phyloP scores from a whole-genome alignment of 2,113 vertebrate species.

The Tetrao urogallus region DNA sequence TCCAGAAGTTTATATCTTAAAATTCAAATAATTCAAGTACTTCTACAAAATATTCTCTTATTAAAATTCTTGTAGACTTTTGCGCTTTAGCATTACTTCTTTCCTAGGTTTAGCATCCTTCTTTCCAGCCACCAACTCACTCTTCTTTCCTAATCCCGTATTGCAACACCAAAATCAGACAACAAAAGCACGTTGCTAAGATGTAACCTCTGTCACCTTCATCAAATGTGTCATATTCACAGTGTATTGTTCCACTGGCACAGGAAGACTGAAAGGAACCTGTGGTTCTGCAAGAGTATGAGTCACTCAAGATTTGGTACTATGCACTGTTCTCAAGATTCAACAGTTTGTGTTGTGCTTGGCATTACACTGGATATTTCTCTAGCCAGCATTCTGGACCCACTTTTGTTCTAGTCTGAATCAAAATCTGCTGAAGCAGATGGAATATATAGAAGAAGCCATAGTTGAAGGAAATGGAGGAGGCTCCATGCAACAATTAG shows the following conservation, averaged over 20 bases:
- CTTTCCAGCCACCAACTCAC: not conserved
- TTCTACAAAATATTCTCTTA: not conserved
- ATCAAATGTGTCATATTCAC: not conserved
- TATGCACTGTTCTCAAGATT: not conserved
- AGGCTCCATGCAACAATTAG: fast-evolving
- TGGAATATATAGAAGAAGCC: not conserved
- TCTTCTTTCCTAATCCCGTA: not conserved
- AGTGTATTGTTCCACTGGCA: not conserved
- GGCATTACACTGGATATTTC: not conserved
- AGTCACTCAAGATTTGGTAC: not conserved
- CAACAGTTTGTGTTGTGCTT: not conserved
- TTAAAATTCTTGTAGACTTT: not conserved
- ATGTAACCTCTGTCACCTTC: not conserved
- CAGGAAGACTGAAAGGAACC: conserved; percentile 4
- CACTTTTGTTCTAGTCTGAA: not conserved
- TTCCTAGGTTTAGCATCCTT: not conserved
- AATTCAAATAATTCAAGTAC: not conserved
- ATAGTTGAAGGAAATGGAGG: not conserved
- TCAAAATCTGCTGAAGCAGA: not conserved
- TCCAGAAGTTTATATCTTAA: not conserved
- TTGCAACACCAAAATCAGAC: not conserved
- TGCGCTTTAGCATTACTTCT: not conserved
- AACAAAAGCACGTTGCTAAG: not conserved
- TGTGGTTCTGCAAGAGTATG: not conserved
- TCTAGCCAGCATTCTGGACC: not conserved